Percentiles rank a stretch among this genome's conserved stretches.
Conservation (phyloP, 2,797 vertebrate genomes). For the Megalops cyprinoides region DNA sequence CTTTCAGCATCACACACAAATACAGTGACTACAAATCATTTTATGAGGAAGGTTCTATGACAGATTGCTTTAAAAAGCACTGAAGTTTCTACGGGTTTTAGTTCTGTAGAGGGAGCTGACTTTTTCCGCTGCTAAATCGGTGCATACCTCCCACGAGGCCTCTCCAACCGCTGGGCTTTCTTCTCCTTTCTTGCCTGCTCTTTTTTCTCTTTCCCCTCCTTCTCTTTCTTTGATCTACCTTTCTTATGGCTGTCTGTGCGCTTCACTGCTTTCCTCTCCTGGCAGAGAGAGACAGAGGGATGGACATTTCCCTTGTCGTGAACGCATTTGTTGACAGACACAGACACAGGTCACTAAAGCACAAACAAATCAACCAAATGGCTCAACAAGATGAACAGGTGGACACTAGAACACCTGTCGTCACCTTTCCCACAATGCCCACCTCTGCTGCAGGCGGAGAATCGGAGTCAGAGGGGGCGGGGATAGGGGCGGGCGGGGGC, state of each 20-base stretch:
- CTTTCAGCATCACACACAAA: neutral
- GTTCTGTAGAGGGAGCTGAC: no score
- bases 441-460: conserved; percentile 67
- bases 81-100: no score
- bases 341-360: no score
- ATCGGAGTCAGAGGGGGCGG: conserved; percentile 86
- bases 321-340: no score
- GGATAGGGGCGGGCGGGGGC: conserved; percentile 76
- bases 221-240: conserved; percentile 72
- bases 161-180: conserved; percentile 76
- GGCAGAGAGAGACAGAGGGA: conserved; percentile 19
- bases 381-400: no score
- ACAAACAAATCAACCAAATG: no score
- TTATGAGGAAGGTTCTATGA: conserved; percentile 43
- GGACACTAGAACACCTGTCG: no score
- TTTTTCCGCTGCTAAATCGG: no score
- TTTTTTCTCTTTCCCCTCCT: conserved; percentile 82
- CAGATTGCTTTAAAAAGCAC: no score
- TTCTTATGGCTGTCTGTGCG: conserved; percentile 77
- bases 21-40: neutral
- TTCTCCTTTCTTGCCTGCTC: conserved; percentile 82
- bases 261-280: conserved; percentile 84
- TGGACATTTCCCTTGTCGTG: no score
- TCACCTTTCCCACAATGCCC: no score
- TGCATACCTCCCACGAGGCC: conserved; percentile 83